Conservation (phyloP, 2,888 invertebrate species). For the Leptinotarsa rubiginosa region DNA sequence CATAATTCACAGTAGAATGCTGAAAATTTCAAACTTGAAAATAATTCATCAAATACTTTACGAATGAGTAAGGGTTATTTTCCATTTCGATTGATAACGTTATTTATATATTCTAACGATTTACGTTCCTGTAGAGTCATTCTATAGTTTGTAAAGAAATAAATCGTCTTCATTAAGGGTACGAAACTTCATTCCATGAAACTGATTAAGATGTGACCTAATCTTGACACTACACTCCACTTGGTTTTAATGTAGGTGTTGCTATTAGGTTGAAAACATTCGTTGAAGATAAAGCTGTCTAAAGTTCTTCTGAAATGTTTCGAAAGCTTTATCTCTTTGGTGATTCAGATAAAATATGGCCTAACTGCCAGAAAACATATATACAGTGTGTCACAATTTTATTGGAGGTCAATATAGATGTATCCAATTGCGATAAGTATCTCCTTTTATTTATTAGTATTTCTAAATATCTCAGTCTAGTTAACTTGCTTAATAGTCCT, state of each 20-base stretch:
- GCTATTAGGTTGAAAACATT: constrained; percentile 17
- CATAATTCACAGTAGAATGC: too few species aligned
- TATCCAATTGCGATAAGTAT: too few species aligned
- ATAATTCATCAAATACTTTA: too few species aligned
- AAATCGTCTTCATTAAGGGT: not conserved
- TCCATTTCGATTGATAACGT: too few species aligned
- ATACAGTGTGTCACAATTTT: not conserved
- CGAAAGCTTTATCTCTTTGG: not conserved
- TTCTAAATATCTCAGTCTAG: too few species aligned
- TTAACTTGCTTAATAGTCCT: too few species aligned
- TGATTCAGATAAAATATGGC: constrained; percentile 21
- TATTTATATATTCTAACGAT: too few species aligned
- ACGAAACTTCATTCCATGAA: not conserved
- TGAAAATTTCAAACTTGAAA: too few species aligned
- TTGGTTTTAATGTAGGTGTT: constrained; percentile 24
- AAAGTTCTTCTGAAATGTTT: constrained; percentile 14
- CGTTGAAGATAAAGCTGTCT: constrained; percentile 15
- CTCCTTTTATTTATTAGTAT: too few species aligned
- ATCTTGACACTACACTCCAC: constrained; percentile 25
- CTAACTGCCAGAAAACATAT: not conserved
- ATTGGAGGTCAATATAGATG: too few species aligned
- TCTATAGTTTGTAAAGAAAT: not conserved
- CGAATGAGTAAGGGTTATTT: too few species aligned
- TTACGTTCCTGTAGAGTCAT: not conserved
- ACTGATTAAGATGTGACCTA: constrained; percentile 27